Percentiles rank a stretch among this genome's conserved stretches.
Evolutionary conservation across 1,140 invertebrate genomes (phyloP).

Genomic region (Diachasmimorpha longicaudata): DNA sequence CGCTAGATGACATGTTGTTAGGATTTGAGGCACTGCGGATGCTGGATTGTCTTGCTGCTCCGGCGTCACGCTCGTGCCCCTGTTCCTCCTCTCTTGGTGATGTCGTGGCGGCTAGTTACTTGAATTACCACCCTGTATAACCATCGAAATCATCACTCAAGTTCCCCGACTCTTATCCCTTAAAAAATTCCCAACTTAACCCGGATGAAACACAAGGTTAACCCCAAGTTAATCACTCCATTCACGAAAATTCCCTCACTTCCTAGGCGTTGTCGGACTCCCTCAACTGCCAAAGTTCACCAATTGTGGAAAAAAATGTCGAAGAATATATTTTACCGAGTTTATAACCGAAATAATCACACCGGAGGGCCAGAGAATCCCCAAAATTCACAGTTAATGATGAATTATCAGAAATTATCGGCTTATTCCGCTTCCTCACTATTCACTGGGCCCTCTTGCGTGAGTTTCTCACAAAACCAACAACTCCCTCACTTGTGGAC

Average conservation of each 20-base stretch:
- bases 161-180: background rate
- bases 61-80: constrained; percentile 37
- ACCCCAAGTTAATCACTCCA: background rate
- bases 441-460: background rate
- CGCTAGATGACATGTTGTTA: constrained; percentile 75
- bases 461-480: background rate
- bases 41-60: constrained; percentile 29
- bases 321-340: too few relatives aligned
- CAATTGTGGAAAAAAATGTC: too few relatives aligned
- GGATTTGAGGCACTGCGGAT: constrained; percentile 45
- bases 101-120: constrained; percentile 34
- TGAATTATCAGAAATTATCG: background rate
- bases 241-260: background rate
- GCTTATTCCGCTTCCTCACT: background rate
- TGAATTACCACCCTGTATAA: constrained; percentile 14
- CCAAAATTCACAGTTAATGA: too few relatives aligned
- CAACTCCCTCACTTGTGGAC: background rate
- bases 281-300: too few relatives aligned
- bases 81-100: constrained; percentile 29
- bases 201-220: background rate
- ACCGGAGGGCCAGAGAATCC: too few relatives aligned
- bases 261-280: constrained; percentile 12
- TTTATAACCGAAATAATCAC: too few relatives aligned
- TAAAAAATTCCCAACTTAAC: background rate
- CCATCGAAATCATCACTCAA: constrained; percentile 21